Evolutionary conservation across 2,888 invertebrate species (phyloP), one percentile per base, ranked within the genome.

Genomic region (Beris chalybata): DNA sequence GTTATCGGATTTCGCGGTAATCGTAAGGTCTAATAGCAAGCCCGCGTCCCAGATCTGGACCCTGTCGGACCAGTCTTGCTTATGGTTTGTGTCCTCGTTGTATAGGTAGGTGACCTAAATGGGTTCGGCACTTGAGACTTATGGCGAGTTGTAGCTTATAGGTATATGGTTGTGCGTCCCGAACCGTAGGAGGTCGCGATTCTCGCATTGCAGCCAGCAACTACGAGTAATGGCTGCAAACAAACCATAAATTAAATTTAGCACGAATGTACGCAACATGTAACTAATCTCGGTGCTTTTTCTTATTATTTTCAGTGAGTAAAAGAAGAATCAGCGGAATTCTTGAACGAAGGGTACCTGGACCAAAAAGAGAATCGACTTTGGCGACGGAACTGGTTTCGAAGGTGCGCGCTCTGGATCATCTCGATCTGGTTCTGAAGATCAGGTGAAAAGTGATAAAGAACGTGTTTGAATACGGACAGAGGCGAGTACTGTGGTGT

Each of bases 381-480:
- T 47, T 44, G 38, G 12, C 43, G 30, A 47, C 12, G 53, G 45
- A 64, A 64, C 64, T 54, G 64, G 64, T 64, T 64, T 43, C 22
- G 45, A 29, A 43, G 30, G 32, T n/a, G 44, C 30, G 12, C 45
- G 30, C 45, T 54, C 54, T 54, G 64, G 55, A 64, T 45, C n/a
- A n/a, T 15, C 32, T 44, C 64, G 22, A 53, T 53, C 43, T 13
- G 15, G 6, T 54, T 31, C 55, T 31, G 45, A 31, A 64, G 52
- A 59, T 31, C 67, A 65, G 59, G 65, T 67, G 59, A 59, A 67
- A 65, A 67, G 67, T 59, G 65, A 65, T 52, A 65, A 67, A 50
- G 59, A 54, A 48, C 55, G 47, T 48, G 48, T 30, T 59, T 12
- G 31, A 9, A 30, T 32, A n/a, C 12, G 7, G 31, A 48, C 48